Evolutionary conservation across 2,888 invertebrate species (phyloP).

Genomic region (Hydrotaea diabolus): DNA sequence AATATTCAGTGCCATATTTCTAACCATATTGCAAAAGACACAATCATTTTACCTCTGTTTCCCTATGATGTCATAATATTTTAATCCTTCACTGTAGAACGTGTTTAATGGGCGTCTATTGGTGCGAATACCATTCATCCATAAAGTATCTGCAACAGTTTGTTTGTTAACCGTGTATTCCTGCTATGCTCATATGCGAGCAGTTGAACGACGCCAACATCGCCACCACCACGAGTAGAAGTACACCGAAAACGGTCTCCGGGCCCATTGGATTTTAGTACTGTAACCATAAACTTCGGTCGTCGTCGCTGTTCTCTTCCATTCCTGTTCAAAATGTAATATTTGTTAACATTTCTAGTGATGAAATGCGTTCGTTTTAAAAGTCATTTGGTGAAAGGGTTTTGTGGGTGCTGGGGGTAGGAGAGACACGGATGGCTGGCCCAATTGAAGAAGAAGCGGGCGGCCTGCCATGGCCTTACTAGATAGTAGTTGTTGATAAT

Average conservation of each 20-base stretch:
- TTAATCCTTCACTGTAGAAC: background rate
- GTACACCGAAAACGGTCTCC: background rate
- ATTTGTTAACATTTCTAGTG: slow-evolving; percentile 68
- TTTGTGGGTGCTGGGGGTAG: background rate
- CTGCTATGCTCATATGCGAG: background rate
- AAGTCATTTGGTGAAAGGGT: slow-evolving; percentile 65
- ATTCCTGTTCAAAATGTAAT: slow-evolving; percentile 49
- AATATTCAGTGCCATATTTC: too few species aligned
- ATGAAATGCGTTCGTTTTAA: slow-evolving; percentile 68
- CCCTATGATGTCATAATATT: background rate
- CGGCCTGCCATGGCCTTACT: background rate
- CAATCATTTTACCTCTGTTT: too few species aligned
- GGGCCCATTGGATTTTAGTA: slow-evolving; percentile 7
- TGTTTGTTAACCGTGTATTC: slow-evolving; percentile 51
- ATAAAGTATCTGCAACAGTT: slow-evolving; percentile 53
- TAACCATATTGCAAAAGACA: too few species aligned
- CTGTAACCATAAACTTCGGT: slow-evolving; percentile 50
- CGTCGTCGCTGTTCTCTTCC: background rate
- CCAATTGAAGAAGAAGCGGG: background rate
- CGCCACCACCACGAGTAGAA: too few species aligned
- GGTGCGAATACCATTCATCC: slow-evolving; percentile 14
- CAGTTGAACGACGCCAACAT: background rate
- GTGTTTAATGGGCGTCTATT: background rate
- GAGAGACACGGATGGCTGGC: too few species aligned
- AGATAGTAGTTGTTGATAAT: slow-evolving; percentile 62